Evolutionary conservation across 2,888 invertebrate species (phyloP), one percentile per base, ranked within the genome.

Genomic region (Acleris laterana): DNA sequence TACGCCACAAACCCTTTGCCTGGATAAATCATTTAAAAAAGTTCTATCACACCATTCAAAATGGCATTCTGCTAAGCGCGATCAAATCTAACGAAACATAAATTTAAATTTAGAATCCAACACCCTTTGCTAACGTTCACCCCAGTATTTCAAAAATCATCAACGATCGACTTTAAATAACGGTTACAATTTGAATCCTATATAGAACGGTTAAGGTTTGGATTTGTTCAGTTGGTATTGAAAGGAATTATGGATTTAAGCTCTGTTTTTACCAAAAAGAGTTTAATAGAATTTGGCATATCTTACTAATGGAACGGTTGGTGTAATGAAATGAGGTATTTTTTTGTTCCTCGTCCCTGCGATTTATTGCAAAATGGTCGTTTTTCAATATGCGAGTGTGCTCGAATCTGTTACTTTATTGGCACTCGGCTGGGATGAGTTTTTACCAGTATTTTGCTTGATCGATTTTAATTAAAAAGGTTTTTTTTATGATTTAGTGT

Each of bases 51-150:
- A 79, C 76, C 80, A 78, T 84, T 82, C 83, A 75, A 78, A 85
- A 79, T 77, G 82, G 87, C 83, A 84, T 82, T 84, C 85, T 85
- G 84, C 88, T 88, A 87, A 87, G 85, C 78, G 84, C 85, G 90
- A 93, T 93, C 91, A 85, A 81, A 93, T 93, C 93, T 93, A 85
- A 83, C 87, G 85, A 88, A 88, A 91, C 93, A 93, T 93, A 93
- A 93, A 93, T 93, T 93, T 84, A 88, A 91, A 93, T 91, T 93
- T 91, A 87, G 85, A 89, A 90, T 83, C 83, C 84, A 80, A 83
- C 85, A 82, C 85, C 84, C 82, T 83, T 84, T 83, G 72, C 70
- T 64, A 75, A 76, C 70, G 70, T 74, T 77, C 78, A 81, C 83
- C 87, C 85, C 84, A 79, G 79, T 82, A 80, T 81, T 79, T 74